These are phyloP conservation scores for Diarsia mendica DNA, from an alignment of 2,888 invertebrate genomes.

Conservation along the genomic window DNA sequence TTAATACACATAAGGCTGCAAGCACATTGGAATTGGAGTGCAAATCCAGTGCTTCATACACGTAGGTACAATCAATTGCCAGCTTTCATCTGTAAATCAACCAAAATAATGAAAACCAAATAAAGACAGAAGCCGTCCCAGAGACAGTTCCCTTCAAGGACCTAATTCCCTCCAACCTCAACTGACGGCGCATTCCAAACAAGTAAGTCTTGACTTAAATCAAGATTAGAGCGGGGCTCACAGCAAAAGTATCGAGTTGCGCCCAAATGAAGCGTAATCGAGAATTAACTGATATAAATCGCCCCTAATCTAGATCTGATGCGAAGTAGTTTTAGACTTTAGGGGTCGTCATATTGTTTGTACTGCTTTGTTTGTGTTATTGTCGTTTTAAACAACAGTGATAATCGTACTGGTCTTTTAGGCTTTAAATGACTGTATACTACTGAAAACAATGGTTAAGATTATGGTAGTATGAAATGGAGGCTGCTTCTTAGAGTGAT, in stretches of 20 bases:
- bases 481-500: no score
- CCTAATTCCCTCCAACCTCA: constrained; percentile 27
- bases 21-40: constrained; percentile 17
- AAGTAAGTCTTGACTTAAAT: constrained; percentile 62
- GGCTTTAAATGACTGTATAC: background rate
- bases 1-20: constrained; percentile 6
- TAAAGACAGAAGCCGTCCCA: constrained; percentile 24
- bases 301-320: constrained; percentile 56
- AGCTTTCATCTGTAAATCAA: background rate
- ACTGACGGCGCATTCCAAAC: constrained; percentile 35
- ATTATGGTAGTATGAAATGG: background rate
- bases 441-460: background rate
- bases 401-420: constrained; percentile 18
- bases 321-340: constrained; percentile 60
- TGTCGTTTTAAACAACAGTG: constrained; percentile 40
- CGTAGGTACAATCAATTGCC: background rate
- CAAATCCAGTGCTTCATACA: background rate
- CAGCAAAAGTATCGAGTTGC: constrained; percentile 56
- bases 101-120: constrained; percentile 29
- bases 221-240: constrained; percentile 55
- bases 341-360: constrained; percentile 54
- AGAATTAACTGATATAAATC: constrained; percentile 61
- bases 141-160: constrained; percentile 26
- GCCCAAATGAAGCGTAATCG: constrained; percentile 60
- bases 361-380: constrained; percentile 51